These are phyloP conservation scores for Kradibia gibbosae DNA, from an alignment of 1,140 invertebrate species.

Conservation along the genomic window DNA sequence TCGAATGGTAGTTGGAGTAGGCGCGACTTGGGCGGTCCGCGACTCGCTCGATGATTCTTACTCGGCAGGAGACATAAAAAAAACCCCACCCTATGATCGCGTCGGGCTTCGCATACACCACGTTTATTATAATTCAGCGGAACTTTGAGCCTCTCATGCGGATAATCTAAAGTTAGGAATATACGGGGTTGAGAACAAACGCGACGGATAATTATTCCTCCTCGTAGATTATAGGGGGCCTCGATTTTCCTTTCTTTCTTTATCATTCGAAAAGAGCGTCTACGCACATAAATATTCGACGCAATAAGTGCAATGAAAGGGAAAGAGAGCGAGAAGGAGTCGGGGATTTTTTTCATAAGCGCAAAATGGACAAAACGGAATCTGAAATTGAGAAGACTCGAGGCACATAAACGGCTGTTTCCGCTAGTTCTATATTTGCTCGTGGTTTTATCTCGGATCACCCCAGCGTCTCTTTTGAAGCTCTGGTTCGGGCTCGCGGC, in stretches of 20 bases:
- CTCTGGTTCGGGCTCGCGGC: constrained; percentile 49
- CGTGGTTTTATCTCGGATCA: constrained; percentile 58
- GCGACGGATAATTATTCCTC: background rate
- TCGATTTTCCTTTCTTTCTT: too few species aligned
- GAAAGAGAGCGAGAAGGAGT: background rate
- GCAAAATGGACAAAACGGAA: constrained; percentile 27
- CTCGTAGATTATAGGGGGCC: background rate
- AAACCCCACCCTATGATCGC: background rate
- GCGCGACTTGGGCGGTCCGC: constrained; percentile 49
- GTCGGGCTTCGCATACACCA: background rate
- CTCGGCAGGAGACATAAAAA: constrained; percentile 52
- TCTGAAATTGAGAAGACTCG: constrained; percentile 34
- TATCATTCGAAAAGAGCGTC: background rate
- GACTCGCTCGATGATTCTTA: constrained; percentile 53
- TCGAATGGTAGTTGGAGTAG: too few species aligned
- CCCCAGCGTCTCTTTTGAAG: constrained; percentile 56
- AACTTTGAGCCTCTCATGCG: background rate
- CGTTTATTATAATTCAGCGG: constrained; percentile 9
- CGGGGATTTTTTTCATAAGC: constrained; percentile 25
- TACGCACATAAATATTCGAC: background rate
- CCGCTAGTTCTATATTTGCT: constrained; percentile 59
- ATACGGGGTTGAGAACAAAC: background rate
- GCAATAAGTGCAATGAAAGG: constrained; percentile 14
- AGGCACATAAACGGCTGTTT: constrained; percentile 43
- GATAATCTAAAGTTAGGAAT: background rate